Evolutionary conservation across 2,888 invertebrate genomes (phyloP).

Genomic region (Caenorhabditis sp.): DNA sequence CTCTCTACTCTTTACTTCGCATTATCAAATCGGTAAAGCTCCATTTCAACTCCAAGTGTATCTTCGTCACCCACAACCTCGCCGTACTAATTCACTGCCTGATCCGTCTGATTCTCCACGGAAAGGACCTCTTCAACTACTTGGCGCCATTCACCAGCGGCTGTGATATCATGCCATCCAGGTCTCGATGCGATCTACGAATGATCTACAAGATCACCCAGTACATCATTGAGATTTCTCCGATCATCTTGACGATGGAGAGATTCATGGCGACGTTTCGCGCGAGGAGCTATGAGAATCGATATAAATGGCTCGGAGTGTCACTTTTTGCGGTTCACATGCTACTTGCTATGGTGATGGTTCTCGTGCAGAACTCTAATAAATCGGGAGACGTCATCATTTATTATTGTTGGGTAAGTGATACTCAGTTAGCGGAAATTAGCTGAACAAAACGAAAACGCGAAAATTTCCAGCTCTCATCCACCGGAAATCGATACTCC

Average conservation of each 20-base stretch:
- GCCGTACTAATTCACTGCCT: slow-evolving; percentile 28
- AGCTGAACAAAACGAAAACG: too few relatives aligned
- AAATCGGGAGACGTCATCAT: slow-evolving; percentile 13
- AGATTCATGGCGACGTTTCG: slow-evolving; percentile 43
- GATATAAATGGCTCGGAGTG: slow-evolving; percentile 26
- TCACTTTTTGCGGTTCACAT: slow-evolving; percentile 10
- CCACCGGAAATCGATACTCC: slow-evolving; percentile 16
- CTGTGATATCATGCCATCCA: slow-evolving; percentile 50
- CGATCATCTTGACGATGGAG: slow-evolving; percentile 38
- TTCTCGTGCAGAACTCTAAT: slow-evolving; percentile 8
- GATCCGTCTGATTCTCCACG: slow-evolving; percentile 34
- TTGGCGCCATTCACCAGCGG: slow-evolving; percentile 27
- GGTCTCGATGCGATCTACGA: slow-evolving; percentile 31
- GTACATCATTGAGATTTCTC: slow-evolving; percentile 34
- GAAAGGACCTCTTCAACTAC: slow-evolving; percentile 43
- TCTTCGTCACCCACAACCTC: slow-evolving; percentile 38
- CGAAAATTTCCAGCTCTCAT: slow-evolving; percentile 14
- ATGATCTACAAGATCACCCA: slow-evolving; percentile 22
- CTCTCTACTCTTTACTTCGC: slow-evolving; percentile 17
- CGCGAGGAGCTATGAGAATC: slow-evolving; percentile 33
- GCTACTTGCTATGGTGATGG: not conserved
- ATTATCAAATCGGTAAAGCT: slow-evolving; percentile 22
- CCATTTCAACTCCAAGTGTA: slow-evolving; percentile 52
- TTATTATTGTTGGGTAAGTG: slow-evolving; percentile 42
- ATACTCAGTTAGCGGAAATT: not conserved